Evolutionary conservation across 2,888 invertebrate species (phyloP).

Genomic region (Melanophora roralis): DNA sequence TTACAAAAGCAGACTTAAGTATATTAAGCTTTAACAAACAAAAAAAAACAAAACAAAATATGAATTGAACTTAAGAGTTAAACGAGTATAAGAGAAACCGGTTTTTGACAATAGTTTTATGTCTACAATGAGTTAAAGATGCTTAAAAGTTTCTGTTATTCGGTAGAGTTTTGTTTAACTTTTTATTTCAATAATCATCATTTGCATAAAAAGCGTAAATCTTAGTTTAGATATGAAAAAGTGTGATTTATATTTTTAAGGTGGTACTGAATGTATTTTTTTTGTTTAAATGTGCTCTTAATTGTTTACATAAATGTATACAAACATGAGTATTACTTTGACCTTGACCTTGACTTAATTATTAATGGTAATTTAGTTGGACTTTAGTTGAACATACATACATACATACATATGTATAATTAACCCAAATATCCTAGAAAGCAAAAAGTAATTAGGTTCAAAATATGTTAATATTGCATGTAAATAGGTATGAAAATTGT

Average conservation of each 20-base stretch:
- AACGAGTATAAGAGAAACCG: not conserved
- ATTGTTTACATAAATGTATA: not conserved
- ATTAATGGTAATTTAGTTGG: not conserved
- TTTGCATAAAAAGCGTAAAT: not conserved
- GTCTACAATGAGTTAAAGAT: not conserved
- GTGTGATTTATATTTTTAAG: too few relatives aligned
- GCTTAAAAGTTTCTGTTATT: not conserved
- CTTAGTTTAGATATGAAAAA: not conserved
- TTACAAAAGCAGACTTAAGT: not conserved
- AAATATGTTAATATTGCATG: not conserved
- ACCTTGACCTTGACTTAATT: slow-evolving; percentile 35
- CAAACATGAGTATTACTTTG: not conserved
- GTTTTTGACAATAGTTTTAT: not conserved
- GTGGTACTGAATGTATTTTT: too few relatives aligned
- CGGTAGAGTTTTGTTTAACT: not conserved
- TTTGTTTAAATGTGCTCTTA: too few relatives aligned
- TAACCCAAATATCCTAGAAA: not conserved
- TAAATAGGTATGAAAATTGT: too few relatives aligned
- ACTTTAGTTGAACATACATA: not conserved
- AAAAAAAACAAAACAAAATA: not conserved
- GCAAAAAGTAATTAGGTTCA: not conserved
- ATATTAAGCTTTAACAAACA: not conserved
- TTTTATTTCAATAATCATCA: not conserved
- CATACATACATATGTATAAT: not conserved
- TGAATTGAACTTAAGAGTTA: not conserved